Evolutionary conservation across 2,113 vertebrate genomes (phyloP), one percentile per base, ranked within the genome.

Genomic region (Odocoileus virginianus): DNA sequence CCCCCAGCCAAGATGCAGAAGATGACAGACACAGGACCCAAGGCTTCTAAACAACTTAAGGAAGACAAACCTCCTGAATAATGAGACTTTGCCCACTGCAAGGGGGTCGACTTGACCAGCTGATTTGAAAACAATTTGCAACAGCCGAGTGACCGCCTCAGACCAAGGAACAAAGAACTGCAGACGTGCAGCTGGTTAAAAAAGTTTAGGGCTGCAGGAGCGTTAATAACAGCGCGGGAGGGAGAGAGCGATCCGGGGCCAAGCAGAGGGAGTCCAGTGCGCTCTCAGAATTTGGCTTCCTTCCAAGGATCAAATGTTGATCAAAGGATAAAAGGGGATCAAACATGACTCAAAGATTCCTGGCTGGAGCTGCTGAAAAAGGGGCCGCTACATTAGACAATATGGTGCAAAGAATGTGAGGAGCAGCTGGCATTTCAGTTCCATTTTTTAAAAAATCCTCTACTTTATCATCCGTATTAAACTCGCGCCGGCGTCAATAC

Each of bases 251-350:
- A 33, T 5, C 1, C 1, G 2, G 8, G 0, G 2, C 45, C 7
- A 50, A 33, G 3, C 58, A 55, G 52, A 47, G 76, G 55, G 33
- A 86, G 23, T 60, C 60, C 8, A 30, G 71, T 23, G 52, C 61
- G 40, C 88, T 89, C 83, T 87, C 54, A 27, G 13, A 54, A 13
- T 8, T 21, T 81, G 89, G 78, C 92, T 96, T 2, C 87, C 2
- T 86, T 87, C 86, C 87, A 81, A 43, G 97, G 97, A 97, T 95
- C 88, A 84, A 97, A 54, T 87, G 36, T 97, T 96, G 93, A 96
- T 47, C 55, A 97, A 27, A 91, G 36, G 93, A 97, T 89, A 81
- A 97, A 83, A 91, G 93, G 83, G 94, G 30, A 97, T 96, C 36
- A 93, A 47, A 97, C 84, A 57, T 50, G 78, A 96, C 86, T 96